Base-by-base conservation (phyloP, 2,797 vertebrate species). In the Thalassophryne amazonica region DNA sequence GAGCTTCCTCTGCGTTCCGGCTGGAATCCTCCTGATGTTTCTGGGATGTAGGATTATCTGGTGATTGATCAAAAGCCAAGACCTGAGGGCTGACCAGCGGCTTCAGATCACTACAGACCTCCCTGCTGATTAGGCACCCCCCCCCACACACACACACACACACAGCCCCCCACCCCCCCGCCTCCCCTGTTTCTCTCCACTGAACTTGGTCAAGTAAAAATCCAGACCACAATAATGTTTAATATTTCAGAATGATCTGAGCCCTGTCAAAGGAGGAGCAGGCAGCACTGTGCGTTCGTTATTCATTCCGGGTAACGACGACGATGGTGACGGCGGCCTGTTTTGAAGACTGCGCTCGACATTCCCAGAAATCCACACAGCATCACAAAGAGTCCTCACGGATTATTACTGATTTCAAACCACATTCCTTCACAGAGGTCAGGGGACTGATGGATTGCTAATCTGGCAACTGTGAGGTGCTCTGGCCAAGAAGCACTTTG, bases 361-460 rank as follows among this genome's bases (percentile, higher is more conserved):
- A 75, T 82, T 81, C 76, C 76, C 70, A 74, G 78, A 77, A 83
- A 77, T 80, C 73, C 79, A 76, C 41, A 52, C 5, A 11, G 63
- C 55, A 7, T 61, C 59, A 37, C 28, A 48, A 84, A 63, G 60
- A 73, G 59, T 73, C 78, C 74, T 76, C 40, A 73, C 67, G 73
- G 82, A 83, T 70, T 41, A 65, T 35, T 73, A 86, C 85, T 59
- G 83, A 86, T 86, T 81, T 77, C 34, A 47, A 63, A 59, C 57
- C 73, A 48, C 58, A 32, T 72, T 65, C 73, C 55, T 54, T 75
- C 76, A 81, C 60, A 22, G 67, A 60, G 63, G 81, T 73, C 64
- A 0, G 29, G 75, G 76, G 81, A 76, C 54, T 80, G 78, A 85
- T 78, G 69, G 79, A 80, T 86, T 77, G 73, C 75, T 80, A 79